Conservation (phyloP, 2,113 vertebrate species). For the Brachyistius frenatus region DNA sequence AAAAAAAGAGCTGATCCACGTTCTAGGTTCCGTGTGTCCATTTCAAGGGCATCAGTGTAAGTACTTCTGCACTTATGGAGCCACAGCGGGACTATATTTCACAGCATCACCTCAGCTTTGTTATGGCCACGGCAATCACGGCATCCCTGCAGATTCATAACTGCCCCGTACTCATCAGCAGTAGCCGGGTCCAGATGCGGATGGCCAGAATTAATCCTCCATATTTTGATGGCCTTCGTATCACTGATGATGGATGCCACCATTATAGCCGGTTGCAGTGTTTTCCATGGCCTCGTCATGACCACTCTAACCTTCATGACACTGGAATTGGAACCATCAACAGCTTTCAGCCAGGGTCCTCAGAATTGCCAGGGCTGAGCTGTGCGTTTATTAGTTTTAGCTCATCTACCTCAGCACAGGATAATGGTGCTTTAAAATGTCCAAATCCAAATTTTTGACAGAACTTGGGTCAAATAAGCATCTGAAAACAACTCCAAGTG, state of each 20-base stretch:
- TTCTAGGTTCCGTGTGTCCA: slow-evolving; percentile 28
- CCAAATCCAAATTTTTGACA: neutral
- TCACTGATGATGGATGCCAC: slow-evolving; percentile 67
- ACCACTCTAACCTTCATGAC: slow-evolving; percentile 59
- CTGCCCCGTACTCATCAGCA: slow-evolving; percentile 60
- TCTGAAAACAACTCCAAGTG: slow-evolving; percentile 28
- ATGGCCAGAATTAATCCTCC: slow-evolving; percentile 62
- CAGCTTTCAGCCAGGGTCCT: slow-evolving; percentile 3
- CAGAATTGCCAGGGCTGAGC: slow-evolving; percentile 1
- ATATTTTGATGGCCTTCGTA: slow-evolving; percentile 73
- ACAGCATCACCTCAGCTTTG: slow-evolving; percentile 59
- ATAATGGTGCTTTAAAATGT: slow-evolving; percentile 30
- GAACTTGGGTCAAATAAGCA: slow-evolving; percentile 6
- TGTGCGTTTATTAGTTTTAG: slow-evolving; percentile 5
- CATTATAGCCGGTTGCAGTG: slow-evolving; percentile 56
- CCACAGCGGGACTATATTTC: slow-evolving; percentile 69
- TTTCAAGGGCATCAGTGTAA: slow-evolving; percentile 67
- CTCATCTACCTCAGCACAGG: neutral
- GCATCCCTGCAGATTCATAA: slow-evolving; percentile 75
- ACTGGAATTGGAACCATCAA: slow-evolving; percentile 32
- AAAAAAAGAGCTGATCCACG: slow-evolving; percentile 16
- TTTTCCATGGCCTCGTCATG: slow-evolving; percentile 65
- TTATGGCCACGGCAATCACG: slow-evolving; percentile 61
- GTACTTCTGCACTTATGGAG: slow-evolving; percentile 49
- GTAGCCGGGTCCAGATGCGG: slow-evolving; percentile 64